Evolutionary conservation across 2,888 invertebrate species (phyloP).

Genomic region (Athalia rosae): DNA sequence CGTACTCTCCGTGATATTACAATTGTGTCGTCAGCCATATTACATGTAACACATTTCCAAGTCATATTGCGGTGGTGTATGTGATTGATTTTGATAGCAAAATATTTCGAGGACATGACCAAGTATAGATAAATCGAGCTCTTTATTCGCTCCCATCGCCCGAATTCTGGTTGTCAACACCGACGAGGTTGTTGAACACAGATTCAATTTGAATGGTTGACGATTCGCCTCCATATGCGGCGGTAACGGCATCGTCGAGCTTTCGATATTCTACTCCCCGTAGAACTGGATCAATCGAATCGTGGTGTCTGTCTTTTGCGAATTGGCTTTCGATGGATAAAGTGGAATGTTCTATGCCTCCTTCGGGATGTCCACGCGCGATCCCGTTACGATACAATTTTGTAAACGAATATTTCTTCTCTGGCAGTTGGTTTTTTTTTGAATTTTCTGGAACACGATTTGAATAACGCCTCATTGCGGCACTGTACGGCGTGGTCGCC

Average conservation of each 20-base stretch:
- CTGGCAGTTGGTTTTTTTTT: not conserved
- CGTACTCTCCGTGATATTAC: slow-evolving; percentile 47
- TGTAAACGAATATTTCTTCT: not conserved
- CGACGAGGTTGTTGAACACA: slow-evolving; percentile 69
- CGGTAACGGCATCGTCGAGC: slow-evolving; percentile 56
- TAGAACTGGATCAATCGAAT: slow-evolving; percentile 4
- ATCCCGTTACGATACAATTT: slow-evolving; percentile 61
- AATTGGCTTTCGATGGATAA: slow-evolving; percentile 71
- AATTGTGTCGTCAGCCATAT: slow-evolving; percentile 51
- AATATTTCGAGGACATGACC: slow-evolving; percentile 49
- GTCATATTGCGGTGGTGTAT: slow-evolving; percentile 25
- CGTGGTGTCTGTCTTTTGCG: slow-evolving; percentile 43
- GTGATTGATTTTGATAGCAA: slow-evolving; percentile 44
- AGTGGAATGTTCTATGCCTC: slow-evolving; percentile 66
- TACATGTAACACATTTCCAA: slow-evolving; percentile 20
- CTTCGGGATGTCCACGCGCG: slow-evolving; percentile 56
- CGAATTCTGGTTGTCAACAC: slow-evolving; percentile 47
- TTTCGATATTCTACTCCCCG: slow-evolving; percentile 11
- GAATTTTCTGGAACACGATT: slow-evolving; percentile 46
- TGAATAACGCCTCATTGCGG: slow-evolving; percentile 1
- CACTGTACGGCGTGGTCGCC: slow-evolving; percentile 42
- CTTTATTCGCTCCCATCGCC: slow-evolving; percentile 47
- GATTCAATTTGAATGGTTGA: slow-evolving; percentile 72
- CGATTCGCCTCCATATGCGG: slow-evolving; percentile 65
- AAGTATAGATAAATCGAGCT: slow-evolving; percentile 46